Percentiles rank a stretch among this genome's conserved stretches.
phyloP scores from a whole-genome alignment of 2,888 invertebrate species.

The Agrochola lychnidis region DNA sequence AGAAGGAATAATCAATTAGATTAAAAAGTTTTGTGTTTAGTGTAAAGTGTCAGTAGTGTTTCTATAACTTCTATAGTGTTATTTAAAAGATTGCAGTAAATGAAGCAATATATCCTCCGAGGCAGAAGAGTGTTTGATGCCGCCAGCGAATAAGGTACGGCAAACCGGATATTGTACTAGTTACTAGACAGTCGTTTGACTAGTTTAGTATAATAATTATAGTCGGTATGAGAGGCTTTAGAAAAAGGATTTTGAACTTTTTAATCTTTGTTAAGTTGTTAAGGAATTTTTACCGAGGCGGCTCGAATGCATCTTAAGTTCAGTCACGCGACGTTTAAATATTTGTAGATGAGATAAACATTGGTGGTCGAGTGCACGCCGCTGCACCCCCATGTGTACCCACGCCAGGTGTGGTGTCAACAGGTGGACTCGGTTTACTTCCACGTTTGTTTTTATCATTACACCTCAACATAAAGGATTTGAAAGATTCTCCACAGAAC shows the following conservation, averaged over 20 bases:
- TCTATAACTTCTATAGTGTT: constrained; percentile 75
- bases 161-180: constrained; percentile 87
- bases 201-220: constrained; percentile 81
- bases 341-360: constrained; percentile 83
- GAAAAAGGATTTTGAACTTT: constrained; percentile 72
- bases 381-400: constrained; percentile 67
- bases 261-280: constrained; percentile 65
- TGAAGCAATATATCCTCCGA: constrained; percentile 75
- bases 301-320: constrained; percentile 66
- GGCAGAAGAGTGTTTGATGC: constrained; percentile 83
- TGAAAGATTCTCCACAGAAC: constrained; percentile 45
- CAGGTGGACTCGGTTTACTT: constrained; percentile 79
- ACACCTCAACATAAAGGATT: constrained; percentile 36
- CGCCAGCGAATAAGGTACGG: constrained; percentile 87
- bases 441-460: constrained; percentile 65
- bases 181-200: constrained; percentile 81
- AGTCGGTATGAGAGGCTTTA: constrained; percentile 69
- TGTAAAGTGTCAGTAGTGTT: constrained; percentile 83
- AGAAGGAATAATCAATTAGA: constrained; percentile 60
- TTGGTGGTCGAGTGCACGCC: constrained; percentile 72
- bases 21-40: constrained; percentile 82
- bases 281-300: constrained; percentile 67
- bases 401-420: constrained; percentile 83
- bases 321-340: constrained; percentile 82
- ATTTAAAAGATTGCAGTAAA: constrained; percentile 76